Evolutionary conservation across 2,888 invertebrate species (phyloP).

Genomic region (Merodon equestris): DNA sequence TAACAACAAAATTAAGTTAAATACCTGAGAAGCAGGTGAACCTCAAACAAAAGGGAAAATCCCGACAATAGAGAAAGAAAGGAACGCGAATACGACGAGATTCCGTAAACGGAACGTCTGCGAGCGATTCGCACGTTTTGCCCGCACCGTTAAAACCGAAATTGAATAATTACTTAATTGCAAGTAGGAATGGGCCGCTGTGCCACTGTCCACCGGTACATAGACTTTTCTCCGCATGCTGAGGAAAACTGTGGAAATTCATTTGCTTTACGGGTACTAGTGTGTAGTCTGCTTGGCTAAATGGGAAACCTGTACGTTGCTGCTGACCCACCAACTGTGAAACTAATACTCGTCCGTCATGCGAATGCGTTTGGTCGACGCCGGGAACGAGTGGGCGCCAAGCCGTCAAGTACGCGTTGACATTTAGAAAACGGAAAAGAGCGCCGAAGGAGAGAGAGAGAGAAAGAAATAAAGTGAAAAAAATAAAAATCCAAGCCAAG

Average conservation of each 20-base stretch:
- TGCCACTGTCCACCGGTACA: no score
- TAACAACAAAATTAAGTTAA: conserved; percentile 60
- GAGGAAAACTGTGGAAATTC: no score
- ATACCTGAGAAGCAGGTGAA: conserved; percentile 42
- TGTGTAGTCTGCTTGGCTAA: no score
- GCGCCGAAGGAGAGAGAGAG: no score
- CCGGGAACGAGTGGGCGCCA: conserved; percentile 9
- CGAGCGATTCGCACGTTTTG: conserved; percentile 59
- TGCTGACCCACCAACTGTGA: no score
- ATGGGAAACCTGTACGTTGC: no score
- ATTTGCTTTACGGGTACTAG: no score
- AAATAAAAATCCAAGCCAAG: no score
- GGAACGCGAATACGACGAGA: conserved; percentile 10
- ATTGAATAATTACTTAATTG: conserved; percentile 67
- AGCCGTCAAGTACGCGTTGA: conserved; percentile 20
- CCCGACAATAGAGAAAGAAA: background rate
- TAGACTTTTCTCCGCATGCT: no score
- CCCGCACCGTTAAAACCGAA: conserved; percentile 53
- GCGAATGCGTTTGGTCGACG: no score
- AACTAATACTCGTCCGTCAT: no score
- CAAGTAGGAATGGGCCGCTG: conserved; percentile 27
- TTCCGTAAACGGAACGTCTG: conserved; percentile 22
- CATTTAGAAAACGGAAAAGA: conserved; percentile 10
- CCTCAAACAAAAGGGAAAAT: background rate
- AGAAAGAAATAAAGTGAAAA: no score